Percentiles rank a stretch among this genome's conserved stretches.
Conservation (phyloP, 2,888 invertebrate species). For the Drosophila leonis region DNA sequence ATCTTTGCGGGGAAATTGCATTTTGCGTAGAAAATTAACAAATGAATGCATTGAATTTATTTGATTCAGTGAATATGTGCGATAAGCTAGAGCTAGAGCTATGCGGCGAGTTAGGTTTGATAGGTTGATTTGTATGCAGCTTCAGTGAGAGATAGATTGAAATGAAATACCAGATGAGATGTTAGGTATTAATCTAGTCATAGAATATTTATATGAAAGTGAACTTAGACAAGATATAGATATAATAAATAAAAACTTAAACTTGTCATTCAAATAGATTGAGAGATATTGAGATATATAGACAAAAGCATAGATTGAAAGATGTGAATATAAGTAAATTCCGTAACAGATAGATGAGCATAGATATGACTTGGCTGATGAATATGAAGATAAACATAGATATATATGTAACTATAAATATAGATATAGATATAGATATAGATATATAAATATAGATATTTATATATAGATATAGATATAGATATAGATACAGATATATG, state of each 20-base stretch:
- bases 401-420: background rate
- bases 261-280: background rate
- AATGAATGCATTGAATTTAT: conserved; percentile 46
- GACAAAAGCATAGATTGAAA: too few species aligned
- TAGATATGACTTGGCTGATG: too few species aligned
- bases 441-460: too few species aligned
- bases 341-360: too few species aligned
- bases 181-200: background rate
- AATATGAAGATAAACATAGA: too few species aligned
- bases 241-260: background rate
- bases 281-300: background rate
- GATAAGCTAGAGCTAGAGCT: background rate
- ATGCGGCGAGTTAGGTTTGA: background rate
- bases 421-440: too few species aligned
- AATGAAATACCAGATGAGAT: background rate
- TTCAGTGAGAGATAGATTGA: background rate
- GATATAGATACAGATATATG: too few species aligned
- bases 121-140: background rate
- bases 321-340: too few species aligned
- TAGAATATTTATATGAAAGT: background rate
- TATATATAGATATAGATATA: too few species aligned
- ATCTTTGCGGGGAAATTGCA: conserved; percentile 46
- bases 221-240: background rate
- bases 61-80: background rate
- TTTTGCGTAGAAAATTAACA: conserved; percentile 28